Evolutionary conservation across 2,888 invertebrate species (phyloP), one percentile per base, ranked within the genome.

Genomic region (Sialis fuliginosa): DNA sequence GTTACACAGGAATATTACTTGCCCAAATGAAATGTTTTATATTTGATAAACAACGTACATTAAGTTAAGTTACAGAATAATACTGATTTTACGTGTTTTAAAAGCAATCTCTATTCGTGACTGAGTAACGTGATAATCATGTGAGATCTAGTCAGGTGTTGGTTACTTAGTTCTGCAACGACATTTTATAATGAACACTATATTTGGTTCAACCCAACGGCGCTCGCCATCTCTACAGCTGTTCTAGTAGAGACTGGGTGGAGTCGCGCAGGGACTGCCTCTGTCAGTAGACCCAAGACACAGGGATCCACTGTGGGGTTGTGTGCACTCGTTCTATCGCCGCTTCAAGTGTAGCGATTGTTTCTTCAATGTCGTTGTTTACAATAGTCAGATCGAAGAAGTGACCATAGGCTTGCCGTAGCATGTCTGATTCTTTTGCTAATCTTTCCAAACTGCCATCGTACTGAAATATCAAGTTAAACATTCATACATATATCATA

Each of bases 311-410:
- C 66, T 95, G 95, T 37, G 93, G 85, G 55, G 87, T 84, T 59
- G 83, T 82, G 64, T 89, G 87, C 51, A 95, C 85, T 50, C 87
- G 79, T 53, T 90, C 90, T 57, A 96, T 83, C 22, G 93, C 88
- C 52, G 82, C 78, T 65, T 96, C 93, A 56, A 98, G 71, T 52
- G 89, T 85, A 41, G 81, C 79, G 59, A 98, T 93, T 37, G 98
- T 98, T 66, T 96, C 96, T 66, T 97, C 96, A 52, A 98, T 98
- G 70, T 99, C 97, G 71, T 96, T 97, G 75, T 99, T 98, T 53
- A 97, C 88, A 60, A 98, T 93, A 56, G 86, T 91, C 65, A 95
- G 73, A 70, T 99, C 98, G 72, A 98, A 98, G 69, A 91, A 91
- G 68, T 98, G 98, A 41, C 97, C 96, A 70, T 98, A 99, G 9